Conservation (phyloP, 2,113 vertebrate species). For the Rostratula benghalensis region DNA sequence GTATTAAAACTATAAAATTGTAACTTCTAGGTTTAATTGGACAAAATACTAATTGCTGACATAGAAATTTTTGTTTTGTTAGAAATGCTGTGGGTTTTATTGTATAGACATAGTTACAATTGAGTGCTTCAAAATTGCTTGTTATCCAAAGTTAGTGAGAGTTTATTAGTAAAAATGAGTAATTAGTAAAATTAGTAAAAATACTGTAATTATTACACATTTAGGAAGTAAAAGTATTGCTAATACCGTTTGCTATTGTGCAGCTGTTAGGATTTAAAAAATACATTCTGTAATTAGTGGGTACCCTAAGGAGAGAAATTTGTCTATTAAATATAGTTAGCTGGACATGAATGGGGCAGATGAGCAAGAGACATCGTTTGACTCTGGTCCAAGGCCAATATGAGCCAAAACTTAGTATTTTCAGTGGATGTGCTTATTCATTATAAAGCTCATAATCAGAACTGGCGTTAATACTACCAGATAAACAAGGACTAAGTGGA, state of each 20-base stretch:
- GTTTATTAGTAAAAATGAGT: neutral
- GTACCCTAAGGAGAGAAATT: neutral
- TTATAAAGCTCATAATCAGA: neutral
- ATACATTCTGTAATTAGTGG: neutral
- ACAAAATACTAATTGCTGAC: neutral
- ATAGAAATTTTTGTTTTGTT: neutral
- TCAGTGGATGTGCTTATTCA: fast-evolving
- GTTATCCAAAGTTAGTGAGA: neutral
- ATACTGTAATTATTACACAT: neutral
- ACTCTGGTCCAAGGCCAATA: neutral
- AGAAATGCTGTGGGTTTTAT: neutral
- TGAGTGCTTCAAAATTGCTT: neutral
- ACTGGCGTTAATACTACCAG: neutral
- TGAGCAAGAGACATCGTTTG: neutral
- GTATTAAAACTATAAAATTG: neutral
- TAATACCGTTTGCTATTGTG: neutral
- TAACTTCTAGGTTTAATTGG: neutral
- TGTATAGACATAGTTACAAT: neutral
- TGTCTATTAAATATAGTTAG: neutral
- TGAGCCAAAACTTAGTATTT: neutral
- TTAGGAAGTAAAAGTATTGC: neutral
- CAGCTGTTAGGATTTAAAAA: neutral
- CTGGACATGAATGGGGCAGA: neutral
- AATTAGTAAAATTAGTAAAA: no score
- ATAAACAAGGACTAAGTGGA: neutral